Percentiles rank a stretch among this genome's conserved stretches.
These are phyloP conservation scores for Myopa testacea DNA, from an alignment of 2,888 invertebrate species.

Conservation along the genomic window DNA sequence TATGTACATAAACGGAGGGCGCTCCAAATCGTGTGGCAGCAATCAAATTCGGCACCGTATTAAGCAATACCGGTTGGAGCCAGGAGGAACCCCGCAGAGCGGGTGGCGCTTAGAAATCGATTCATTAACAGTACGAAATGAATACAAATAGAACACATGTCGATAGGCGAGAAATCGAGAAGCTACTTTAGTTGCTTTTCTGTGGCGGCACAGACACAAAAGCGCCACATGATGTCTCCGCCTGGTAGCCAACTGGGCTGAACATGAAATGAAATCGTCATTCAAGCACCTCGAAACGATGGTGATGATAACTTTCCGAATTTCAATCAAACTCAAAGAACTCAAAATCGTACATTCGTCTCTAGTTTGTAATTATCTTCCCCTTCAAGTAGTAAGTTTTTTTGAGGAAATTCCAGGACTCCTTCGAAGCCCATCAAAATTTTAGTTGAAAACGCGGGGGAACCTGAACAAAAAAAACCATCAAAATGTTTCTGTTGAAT, in stretches of 20 bases:
- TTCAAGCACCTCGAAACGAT: not conserved
- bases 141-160: too few species aligned
- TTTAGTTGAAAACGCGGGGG: not conserved
- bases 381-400: not conserved
- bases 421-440: not conserved
- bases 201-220: constrained; percentile 62
- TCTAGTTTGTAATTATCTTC: not conserved
- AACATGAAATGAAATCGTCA: constrained; percentile 44
- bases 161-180: too few species aligned
- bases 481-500: not conserved
- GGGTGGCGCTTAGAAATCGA: constrained; percentile 57
- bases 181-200: not conserved
- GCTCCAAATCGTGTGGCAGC: not conserved
- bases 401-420: not conserved
- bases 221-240: constrained; percentile 60
- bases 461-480: not conserved
- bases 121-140: not conserved
- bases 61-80: not conserved
- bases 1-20: too few species aligned
- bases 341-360: not conserved
- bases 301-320: not conserved
- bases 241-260: constrained; percentile 52
- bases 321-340: not conserved
- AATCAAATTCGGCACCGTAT: not conserved
- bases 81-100: constrained; percentile 56